phyloP scores from a whole-genome alignment of 2,113 vertebrate species.

The Etia nguti region DNA sequence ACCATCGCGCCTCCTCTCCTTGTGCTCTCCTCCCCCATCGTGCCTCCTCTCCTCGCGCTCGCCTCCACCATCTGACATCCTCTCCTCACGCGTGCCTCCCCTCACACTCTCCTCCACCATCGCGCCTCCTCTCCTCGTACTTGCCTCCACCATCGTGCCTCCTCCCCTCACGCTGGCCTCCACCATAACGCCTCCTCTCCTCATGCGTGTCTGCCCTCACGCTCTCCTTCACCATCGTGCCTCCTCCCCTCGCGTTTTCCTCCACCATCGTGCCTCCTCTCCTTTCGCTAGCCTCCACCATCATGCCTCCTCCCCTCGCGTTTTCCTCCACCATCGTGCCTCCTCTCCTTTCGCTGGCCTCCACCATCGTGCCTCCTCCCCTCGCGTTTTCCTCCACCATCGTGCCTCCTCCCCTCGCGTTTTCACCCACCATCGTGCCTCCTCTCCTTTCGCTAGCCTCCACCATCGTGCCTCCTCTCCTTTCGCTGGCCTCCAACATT shows the following conservation, averaged over 20 bases:
- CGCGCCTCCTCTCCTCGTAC: fast-evolving
- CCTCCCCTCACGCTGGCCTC: fast-evolving
- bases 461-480: neutral
- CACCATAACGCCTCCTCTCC: fast-evolving
- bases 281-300: fast-evolving
- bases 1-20: fast-evolving
- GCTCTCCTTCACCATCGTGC: fast-evolving
- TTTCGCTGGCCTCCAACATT: fast-evolving
- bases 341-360: fast-evolving
- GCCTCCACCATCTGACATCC: fast-evolving
- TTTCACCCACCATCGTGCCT: too few species aligned
- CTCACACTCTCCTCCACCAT: fast-evolving
- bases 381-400: too few species aligned
- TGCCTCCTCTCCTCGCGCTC: fast-evolving
- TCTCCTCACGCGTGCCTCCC: fast-evolving
- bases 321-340: fast-evolving
- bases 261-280: neutral
- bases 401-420: too few species aligned
- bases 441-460: fast-evolving
- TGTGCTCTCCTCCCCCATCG: fast-evolving
- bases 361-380: too few species aligned
- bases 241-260: too few species aligned
- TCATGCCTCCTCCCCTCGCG: fast-evolving
- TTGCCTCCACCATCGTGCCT: fast-evolving
- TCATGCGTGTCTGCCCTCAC: too few species aligned